These are phyloP conservation scores for Eublepharis macularius DNA, from an alignment of 2,113 vertebrate genomes.

Conservation along the genomic window DNA sequence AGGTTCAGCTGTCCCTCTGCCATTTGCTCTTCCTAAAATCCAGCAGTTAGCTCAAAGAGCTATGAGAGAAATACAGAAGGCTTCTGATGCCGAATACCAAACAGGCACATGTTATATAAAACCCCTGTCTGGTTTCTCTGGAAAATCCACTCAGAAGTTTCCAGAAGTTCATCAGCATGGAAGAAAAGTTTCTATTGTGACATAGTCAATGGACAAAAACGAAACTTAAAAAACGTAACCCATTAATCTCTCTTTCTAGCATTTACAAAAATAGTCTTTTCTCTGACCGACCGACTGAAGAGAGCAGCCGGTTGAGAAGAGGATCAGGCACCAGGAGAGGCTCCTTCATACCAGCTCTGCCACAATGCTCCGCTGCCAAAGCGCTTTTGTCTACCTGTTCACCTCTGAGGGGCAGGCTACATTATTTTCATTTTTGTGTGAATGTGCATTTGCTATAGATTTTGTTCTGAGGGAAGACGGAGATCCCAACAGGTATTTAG, in stretches of 20 bases:
- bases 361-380: background rate
- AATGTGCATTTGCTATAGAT: background rate
- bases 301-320: conserved; percentile 26
- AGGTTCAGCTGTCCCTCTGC: too few species aligned
- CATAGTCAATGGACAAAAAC: background rate
- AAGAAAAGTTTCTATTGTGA: background rate
- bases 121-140: background rate
- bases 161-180: background rate
- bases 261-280: background rate
- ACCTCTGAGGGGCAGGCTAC: background rate
- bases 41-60: background rate
- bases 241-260: background rate
- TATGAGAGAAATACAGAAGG: background rate
- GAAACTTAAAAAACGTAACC: background rate
- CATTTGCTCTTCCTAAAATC: too few species aligned
- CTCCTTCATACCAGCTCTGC: background rate
- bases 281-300: background rate
- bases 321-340: background rate
- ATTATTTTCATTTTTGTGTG: background rate
- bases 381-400: fast-evolving
- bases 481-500: background rate
- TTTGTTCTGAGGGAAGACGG: background rate
- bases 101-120: background rate
- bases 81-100: background rate
- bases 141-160: background rate